Evolutionary conservation across 1,140 invertebrate species (phyloP).

Genomic region (Drosophila nannoptera): DNA sequence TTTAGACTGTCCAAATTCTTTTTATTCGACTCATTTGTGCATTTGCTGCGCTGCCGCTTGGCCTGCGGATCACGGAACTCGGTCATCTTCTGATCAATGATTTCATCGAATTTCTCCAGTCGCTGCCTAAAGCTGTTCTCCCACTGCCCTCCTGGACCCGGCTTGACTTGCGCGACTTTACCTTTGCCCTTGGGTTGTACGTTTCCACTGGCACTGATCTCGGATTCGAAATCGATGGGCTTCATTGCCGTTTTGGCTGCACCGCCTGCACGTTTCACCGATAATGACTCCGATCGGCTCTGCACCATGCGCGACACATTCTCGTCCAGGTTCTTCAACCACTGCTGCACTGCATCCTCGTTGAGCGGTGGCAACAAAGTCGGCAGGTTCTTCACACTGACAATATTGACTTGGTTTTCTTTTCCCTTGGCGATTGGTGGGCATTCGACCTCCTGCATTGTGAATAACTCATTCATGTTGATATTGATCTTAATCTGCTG

Average conservation of each 20-base stretch:
- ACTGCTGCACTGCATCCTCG: constrained; percentile 12
- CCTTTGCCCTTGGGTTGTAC: background rate
- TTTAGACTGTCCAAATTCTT: constrained; percentile 12
- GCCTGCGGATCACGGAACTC: constrained; percentile 42
- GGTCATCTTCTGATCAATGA: constrained; percentile 23
- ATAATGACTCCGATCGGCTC: constrained; percentile 1
- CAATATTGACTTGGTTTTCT: background rate
- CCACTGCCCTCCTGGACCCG: background rate
- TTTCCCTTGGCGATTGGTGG: too few relatives aligned
- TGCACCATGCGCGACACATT: constrained; percentile 18
- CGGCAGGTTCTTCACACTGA: background rate
- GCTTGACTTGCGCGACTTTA: background rate
- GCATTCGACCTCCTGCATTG: background rate
- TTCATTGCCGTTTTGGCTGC: background rate
- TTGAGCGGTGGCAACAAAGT: background rate
- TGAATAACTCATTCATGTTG: background rate
- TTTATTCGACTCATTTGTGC: background rate
- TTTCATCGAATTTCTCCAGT: constrained; percentile 31
- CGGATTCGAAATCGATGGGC: constrained; percentile 28
- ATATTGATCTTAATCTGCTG: background rate
- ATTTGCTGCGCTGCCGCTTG: constrained; percentile 19
- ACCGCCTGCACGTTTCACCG: accelerated
- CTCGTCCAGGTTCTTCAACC: constrained; percentile 9
- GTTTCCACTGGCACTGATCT: background rate
- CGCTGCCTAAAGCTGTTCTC: constrained; percentile 18